A percentile compares a stretch with the other conserved stretches of the same genome.
phyloP scores from a whole-genome alignment of 2,888 invertebrate genomes.

The Fragum whitleyi region DNA sequence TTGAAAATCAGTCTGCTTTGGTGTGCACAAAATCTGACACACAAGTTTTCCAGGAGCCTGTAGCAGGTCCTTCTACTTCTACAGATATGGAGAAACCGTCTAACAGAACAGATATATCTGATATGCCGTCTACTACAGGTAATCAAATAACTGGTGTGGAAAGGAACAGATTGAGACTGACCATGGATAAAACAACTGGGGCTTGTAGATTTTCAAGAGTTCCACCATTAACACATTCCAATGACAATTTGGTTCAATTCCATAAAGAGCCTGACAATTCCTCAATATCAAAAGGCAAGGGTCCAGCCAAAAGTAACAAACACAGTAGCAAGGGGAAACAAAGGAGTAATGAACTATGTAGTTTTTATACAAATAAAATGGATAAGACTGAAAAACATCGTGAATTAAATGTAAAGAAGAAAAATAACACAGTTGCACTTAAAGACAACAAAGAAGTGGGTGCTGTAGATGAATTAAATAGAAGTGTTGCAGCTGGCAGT shows the following conservation, averaged over 20 bases:
- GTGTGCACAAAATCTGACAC: too few relatives aligned
- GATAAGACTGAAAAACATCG: neutral
- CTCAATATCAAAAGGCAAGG: neutral
- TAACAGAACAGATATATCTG: too few relatives aligned
- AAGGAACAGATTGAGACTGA: neutral
- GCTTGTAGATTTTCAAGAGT: slow-evolving; percentile 5
- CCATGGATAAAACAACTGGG: neutral
- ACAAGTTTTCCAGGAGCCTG: too few relatives aligned
- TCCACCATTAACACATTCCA: neutral
- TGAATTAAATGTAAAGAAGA: too few relatives aligned
- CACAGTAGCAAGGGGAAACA: neutral
- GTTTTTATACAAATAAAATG: neutral
- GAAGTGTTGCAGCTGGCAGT: too few relatives aligned
- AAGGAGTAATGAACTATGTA: neutral
- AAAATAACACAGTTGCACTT: too few relatives aligned
- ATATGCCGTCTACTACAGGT: too few relatives aligned
- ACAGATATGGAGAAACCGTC: too few relatives aligned
- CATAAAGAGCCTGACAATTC: neutral
- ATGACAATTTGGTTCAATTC: neutral
- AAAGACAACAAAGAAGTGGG: too few relatives aligned
- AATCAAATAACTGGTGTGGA: neutral
- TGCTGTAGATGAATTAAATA: too few relatives aligned
- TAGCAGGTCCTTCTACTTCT: too few relatives aligned
- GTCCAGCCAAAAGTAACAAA: neutral
- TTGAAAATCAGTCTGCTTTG: too few relatives aligned